Base-by-base conservation (phyloP, 92 coral and sea anemone species). In the Hydrozoanthus gracilis region DNA sequence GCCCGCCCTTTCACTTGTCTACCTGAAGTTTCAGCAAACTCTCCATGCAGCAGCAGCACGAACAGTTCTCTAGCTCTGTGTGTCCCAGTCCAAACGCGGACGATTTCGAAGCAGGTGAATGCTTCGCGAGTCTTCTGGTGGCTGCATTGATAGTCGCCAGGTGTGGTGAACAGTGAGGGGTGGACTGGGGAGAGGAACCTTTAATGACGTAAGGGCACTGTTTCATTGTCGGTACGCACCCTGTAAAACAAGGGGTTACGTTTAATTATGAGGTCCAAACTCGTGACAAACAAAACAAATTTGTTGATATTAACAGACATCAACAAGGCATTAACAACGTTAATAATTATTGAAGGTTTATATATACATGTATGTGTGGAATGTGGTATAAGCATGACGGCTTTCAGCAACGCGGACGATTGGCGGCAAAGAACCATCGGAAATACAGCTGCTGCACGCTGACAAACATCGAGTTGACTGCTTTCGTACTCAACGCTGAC, bases 1-100 rank as follows among this genome's bases (percentile, higher is more conserved):
- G n/a, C n/a, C n/a, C n/a, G 39, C 39, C 39, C 39, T 27, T 54
- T 54, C 13, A 54, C 3, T 27, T 7, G 35, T 2, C 17, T 44
- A 79, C 99, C 99, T 96, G 99, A 11, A 96, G 90, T 83, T 96
- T 96, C 44, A 96, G 86, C 27, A 96, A 88, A 71, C 91, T 91
- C 48, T 91, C 95, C 73, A 89, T 88, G 65, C 98, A 96, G 68
- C 98, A 96, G 73, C 98, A 96, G 75, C 98, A 96, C 3, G 71
- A 64, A 44, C 98, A 96, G 15, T 64, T 47, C 16, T 68, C 64
- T 35, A 12, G 50, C 66, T 39, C 77, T n/a, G 51, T 46, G 13
- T 56, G 70, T 14, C 48, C 88, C 58, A n/a, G 72, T 13, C 13
- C 50, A 15, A 75, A 44, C 17, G 86, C 50, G 15, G 82, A 44